Evolutionary conservation across 2,888 invertebrate species (phyloP).

Genomic region (Cosmopolites sordidus): DNA sequence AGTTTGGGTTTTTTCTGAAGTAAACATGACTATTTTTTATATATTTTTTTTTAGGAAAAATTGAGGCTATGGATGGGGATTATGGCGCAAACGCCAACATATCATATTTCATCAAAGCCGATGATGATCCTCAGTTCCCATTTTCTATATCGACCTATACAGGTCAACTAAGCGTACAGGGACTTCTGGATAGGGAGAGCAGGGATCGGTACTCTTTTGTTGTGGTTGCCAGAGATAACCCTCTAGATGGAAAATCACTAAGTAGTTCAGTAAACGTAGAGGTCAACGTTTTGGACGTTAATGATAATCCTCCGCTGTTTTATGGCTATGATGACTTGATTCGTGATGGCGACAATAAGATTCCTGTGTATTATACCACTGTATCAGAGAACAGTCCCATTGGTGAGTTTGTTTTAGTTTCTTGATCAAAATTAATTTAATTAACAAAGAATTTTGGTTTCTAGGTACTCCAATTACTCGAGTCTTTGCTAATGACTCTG

Average conservation of each 20-base stretch:
- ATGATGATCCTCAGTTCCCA: constrained; percentile 53
- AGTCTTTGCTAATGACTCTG: constrained; percentile 79
- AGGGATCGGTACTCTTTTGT: constrained; percentile 66
- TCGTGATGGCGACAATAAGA: constrained; percentile 51
- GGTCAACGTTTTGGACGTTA: constrained; percentile 75
- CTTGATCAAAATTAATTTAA: too few relatives aligned
- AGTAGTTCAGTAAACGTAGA: constrained; percentile 74
- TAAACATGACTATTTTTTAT: too few relatives aligned
- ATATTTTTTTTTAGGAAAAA: constrained; percentile 55
- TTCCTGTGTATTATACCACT: constrained; percentile 73
- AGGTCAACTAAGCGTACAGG: constrained; percentile 68
- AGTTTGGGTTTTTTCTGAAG: too few relatives aligned
- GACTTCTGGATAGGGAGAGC: constrained; percentile 72
- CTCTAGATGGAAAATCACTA: constrained; percentile 53
- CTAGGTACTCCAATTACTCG: constrained; percentile 60
- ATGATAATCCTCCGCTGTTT: constrained; percentile 79
- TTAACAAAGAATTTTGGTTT: constrained; percentile 6
- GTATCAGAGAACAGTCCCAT: constrained; percentile 71
- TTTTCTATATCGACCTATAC: constrained; percentile 67
- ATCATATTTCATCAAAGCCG: constrained; percentile 60
- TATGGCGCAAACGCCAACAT: constrained; percentile 76
- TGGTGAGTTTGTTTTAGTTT: constrained; percentile 46
- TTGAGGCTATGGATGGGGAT: constrained; percentile 76
- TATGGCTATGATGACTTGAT: constrained; percentile 68
- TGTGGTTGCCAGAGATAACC: constrained; percentile 72